Evolutionary conservation across 2,888 invertebrate species (phyloP), one percentile per base, ranked within the genome.

Genomic region (Lysandra coridon): DNA sequence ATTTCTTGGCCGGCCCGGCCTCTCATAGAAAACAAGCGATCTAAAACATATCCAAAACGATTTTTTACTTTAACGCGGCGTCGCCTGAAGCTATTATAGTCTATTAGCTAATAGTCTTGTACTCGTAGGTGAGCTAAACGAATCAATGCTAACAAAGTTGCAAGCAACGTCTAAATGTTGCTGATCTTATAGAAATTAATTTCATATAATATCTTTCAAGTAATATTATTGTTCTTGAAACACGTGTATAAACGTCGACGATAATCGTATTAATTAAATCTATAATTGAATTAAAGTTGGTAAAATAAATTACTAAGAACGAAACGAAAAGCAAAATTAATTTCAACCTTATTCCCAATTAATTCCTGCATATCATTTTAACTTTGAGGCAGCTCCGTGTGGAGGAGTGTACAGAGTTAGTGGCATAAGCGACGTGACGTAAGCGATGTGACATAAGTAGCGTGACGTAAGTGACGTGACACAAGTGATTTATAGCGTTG

Each of bases 341-440:
- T 74, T 74, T 74, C 30, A 37, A 44, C 74, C 74, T 74, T 10
- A 74, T 44, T 74, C n/a, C 44, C 44, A 74, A 74, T 74, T 74
- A 74, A 74, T 74, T 74, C 44, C 23, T 44, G 40, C 74, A 44
- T 44, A 44, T 44, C 74, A 74, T 74, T 74, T 74, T 5, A 74
- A 74, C 44, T 74, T 74, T 44, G 40, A 74, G 74, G 17, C 44
- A 74, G 74, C 74, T 74, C n/a, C 12, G 44, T 74, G 33, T 37
- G 33, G 69, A 69, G 69, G 69, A 14, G 69, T 33, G 69, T 69
- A 6, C 69, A 23, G 33, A 69, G 69, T 33, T 5, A 14, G 69
- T 17, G 33, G 37, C 17, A 69, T 1, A 14, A 17, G 7, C 30
- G 30, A 64, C 12, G 12, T 30, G 64, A 64, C 30, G 0, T 1